Conservation (phyloP, 2,113 vertebrate genomes). For the Chrysochloris asiatica region DNA sequence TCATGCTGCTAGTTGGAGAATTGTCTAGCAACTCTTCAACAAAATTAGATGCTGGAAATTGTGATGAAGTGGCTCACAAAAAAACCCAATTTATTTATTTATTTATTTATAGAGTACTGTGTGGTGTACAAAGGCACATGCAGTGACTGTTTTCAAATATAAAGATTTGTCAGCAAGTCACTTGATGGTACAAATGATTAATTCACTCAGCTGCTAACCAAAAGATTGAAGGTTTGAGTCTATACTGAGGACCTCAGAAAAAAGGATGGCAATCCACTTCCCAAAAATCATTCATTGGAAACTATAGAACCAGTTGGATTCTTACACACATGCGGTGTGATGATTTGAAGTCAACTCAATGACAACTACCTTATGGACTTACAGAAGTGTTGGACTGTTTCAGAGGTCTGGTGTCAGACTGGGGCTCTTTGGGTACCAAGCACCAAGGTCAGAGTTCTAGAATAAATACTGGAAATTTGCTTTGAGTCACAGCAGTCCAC, state of each 20-base stretch:
- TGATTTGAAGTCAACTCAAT: not conserved
- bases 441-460: fast-evolving
- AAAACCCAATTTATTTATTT: too few relatives aligned
- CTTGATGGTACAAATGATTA: not conserved
- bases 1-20: not conserved
- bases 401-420: fast-evolving
- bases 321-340: not conserved
- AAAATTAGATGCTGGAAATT: not conserved
- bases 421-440: fast-evolving
- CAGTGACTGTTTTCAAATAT: fast-evolving
- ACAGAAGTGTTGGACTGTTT: fast-evolving
- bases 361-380: not conserved
- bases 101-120: fast-evolving
- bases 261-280: not conserved
- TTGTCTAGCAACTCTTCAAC: too few relatives aligned
- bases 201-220: not conserved
- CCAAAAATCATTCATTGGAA: not conserved
- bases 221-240: not conserved
- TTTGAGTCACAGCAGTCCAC: fast-evolving
- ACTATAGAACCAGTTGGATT: not conserved
- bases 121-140: fast-evolving
- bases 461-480: fast-evolving
- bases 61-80: fast-evolving
- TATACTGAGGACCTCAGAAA: not conserved
- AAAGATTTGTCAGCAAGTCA: not conserved